Base-by-base conservation (phyloP, 2,113 vertebrate species). In the Pao palembangensis region DNA sequence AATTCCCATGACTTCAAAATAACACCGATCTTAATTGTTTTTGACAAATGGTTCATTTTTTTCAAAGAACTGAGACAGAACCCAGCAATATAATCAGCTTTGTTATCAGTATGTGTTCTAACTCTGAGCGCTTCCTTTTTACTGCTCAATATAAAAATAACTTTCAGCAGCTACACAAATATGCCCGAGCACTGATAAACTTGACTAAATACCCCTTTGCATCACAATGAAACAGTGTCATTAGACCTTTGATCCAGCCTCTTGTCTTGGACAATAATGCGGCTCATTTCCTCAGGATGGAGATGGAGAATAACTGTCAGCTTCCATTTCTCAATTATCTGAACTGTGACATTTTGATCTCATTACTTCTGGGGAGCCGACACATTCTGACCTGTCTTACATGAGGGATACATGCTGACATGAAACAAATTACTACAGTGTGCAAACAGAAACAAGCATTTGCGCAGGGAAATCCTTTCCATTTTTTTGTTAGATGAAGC, bases 261-360 rank as follows among this genome's bases (percentile, higher is more conserved):
- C 41, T 19, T 56, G 64, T 51, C 52, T 41, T 44, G 19, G 23
- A 17, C 52, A 52, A 11, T 17, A 17, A 18, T 8, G 11, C 19
- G 10, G 19, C 61, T 64, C 11, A 31, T 63, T 62, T 72, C 48
- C 52, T 55, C 42, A 12, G 51, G 20, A 18, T 63, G 61, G 23
- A 46, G 17, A 47, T 49, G 17, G 12, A 57, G 43, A 42, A 13
- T 28, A 19, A 34, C 18, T 55, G 47, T 60, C 41, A 71, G 44
- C 28, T 58, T 25, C 44, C 13, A 56, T 55, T 46, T 43, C 55
- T 54, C 60, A 67, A 16, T 55, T 58, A 42, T 51, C 41, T 38
- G 3, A 65, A n/a, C 28, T 20, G n/a, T 55, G 41, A 21, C 21
- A 61, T 42, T 62, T 42, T 17, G 43, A 61, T 49, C 43, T 8